Conservation (phyloP, 2,797 vertebrate genomes). For the Mastacembelus armatus region DNA sequence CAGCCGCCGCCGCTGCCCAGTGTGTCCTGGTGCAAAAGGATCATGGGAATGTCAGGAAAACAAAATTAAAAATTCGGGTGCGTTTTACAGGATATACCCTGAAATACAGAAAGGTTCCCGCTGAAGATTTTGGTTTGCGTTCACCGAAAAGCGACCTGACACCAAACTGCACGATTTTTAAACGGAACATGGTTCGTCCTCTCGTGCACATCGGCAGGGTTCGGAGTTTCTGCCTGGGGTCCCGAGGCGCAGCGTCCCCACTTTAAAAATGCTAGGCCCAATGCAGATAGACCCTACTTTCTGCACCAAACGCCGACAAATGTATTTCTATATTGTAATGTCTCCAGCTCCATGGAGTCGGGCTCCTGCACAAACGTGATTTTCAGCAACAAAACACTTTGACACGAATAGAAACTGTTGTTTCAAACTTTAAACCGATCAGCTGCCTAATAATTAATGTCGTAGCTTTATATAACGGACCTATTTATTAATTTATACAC, state of each 20-base stretch:
- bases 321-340: no score
- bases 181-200: not conserved
- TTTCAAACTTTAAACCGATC: not conserved
- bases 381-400: no score
- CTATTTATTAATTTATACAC: constrained; percentile 2
- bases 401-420: not conserved
- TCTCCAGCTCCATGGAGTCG: not conserved
- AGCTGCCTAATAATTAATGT: constrained; percentile 3
- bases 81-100: no score
- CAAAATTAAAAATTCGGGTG: not conserved
- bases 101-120: not conserved
- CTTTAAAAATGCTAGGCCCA: constrained; percentile 19
- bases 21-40: not conserved
- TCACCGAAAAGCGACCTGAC: not conserved
- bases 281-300: not conserved
- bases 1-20: not conserved
- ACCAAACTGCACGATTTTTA: not conserved
- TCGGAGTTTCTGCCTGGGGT: constrained; percentile 13
- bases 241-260: constrained; percentile 26
- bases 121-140: not conserved
- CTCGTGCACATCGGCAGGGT: not conserved
- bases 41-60: not conserved
- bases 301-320: not conserved
- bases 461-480: not conserved
- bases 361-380: not conserved